phyloP scores from a whole-genome alignment of 1,140 invertebrate species.

The Diachasmimorpha longicaudata region DNA sequence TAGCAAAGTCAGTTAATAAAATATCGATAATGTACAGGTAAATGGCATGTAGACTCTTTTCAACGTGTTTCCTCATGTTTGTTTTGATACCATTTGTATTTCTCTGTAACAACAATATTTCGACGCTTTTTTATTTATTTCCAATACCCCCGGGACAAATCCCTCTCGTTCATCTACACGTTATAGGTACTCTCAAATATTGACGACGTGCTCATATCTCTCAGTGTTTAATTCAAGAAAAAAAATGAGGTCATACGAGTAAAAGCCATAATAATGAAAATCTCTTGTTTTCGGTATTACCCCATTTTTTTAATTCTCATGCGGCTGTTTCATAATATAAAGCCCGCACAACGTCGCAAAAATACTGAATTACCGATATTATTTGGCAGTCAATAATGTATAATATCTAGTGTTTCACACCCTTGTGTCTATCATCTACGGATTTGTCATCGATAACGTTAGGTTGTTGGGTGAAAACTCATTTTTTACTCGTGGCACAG shows the following conservation, averaged over 20 bases:
- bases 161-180: background rate
- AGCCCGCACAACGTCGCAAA: slow-evolving; percentile 14
- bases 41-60: background rate
- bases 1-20: slow-evolving; percentile 52
- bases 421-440: too few species aligned
- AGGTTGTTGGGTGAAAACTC: too few species aligned
- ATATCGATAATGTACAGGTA: slow-evolving; percentile 47
- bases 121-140: slow-evolving; percentile 23
- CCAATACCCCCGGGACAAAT: background rate
- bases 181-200: background rate
- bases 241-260: background rate
- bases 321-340: background rate
- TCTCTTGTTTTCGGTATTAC: background rate
- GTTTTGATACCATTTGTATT: slow-evolving; percentile 38
- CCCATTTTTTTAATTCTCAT: background rate
- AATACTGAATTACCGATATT: slow-evolving; percentile 27
- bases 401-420: background rate
- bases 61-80: background rate
- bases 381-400: slow-evolving; percentile 19
- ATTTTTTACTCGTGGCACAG: too few species aligned
- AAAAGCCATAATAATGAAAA: background rate
- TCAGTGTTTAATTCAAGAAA: background rate
- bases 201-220: background rate
- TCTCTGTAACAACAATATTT: slow-evolving; percentile 46
- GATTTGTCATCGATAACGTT: too few species aligned